A percentile compares a stretch with the other conserved stretches of the same genome.
Evolutionary conservation across 1,140 invertebrate species (phyloP).

Genomic region (Drosophila pallidifrons): DNA sequence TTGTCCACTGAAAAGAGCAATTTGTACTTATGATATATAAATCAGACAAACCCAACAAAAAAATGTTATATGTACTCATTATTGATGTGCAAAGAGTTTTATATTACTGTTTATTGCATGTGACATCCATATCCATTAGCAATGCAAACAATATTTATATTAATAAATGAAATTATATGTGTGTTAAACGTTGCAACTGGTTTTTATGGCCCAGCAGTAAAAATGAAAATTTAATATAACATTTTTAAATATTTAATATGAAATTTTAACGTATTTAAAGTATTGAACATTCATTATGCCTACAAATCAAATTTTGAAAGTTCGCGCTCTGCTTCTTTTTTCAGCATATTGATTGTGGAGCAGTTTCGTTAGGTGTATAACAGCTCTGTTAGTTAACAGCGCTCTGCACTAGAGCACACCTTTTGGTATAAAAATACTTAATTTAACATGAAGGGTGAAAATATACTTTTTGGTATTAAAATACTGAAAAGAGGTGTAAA

Average conservation of each 20-base stretch:
- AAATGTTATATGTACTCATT: constrained; percentile 50
- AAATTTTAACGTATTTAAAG: too few relatives aligned
- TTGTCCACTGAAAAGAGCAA: constrained; percentile 32
- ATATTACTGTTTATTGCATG: constrained; percentile 62
- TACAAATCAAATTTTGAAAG: background rate
- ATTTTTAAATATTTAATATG: too few relatives aligned
- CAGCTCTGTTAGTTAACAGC: constrained; percentile 28
- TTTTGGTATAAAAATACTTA: too few relatives aligned
- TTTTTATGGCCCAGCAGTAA: background rate
- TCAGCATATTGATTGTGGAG: constrained; percentile 9
- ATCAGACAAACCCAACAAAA: constrained; percentile 37
- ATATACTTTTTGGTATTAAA: too few relatives aligned
- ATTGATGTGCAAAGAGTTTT: constrained; percentile 61
- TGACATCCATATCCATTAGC: constrained; percentile 49
- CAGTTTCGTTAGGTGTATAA: constrained; percentile 23
- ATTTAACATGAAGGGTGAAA: too few relatives aligned
- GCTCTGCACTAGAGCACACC: background rate
- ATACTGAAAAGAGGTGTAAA: too few relatives aligned
- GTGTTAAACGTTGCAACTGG: constrained; percentile 18
- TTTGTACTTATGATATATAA: constrained; percentile 57
- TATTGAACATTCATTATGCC: too few relatives aligned
- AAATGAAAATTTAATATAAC: background rate
- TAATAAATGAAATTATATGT: constrained; percentile 55
- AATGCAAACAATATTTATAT: constrained; percentile 55
- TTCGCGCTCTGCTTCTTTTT: background rate